Percentiles rank a stretch among this genome's conserved stretches.
Conservation (phyloP, 2,797 vertebrate genomes). For the Alosa sapidissima region DNA sequence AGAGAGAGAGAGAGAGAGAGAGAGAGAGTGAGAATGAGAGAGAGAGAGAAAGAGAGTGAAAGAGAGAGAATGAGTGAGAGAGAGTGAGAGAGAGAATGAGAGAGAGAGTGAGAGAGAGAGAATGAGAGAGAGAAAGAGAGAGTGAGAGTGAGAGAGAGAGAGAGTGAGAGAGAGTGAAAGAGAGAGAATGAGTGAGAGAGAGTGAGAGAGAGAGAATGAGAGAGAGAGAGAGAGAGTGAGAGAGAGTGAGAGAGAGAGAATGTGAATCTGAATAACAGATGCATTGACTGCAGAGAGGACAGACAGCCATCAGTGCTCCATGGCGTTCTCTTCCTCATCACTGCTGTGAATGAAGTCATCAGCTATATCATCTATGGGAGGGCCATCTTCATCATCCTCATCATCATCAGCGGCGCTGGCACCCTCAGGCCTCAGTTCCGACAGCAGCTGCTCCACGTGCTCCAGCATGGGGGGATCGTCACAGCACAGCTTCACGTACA, state of each 20-base stretch:
- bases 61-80: too few relatives aligned
- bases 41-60: too few relatives aligned
- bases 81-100: background rate
- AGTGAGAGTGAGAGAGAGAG: background rate
- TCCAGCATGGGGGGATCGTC: constrained; percentile 2
- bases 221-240: background rate
- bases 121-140: background rate
- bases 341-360: constrained; percentile 16
- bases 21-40: background rate
- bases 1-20: background rate
- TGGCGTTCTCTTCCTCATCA: constrained; percentile 3
- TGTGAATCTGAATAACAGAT: background rate
- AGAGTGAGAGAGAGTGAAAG: background rate
- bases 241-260: background rate
- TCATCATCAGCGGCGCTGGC: background rate
- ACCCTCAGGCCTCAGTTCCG: background rate
- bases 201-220: background rate
- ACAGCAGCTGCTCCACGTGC: constrained; percentile 1
- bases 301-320: background rate
- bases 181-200: background rate
- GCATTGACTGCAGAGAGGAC: background rate
- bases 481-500: background rate
- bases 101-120: background rate
- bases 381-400: background rate
- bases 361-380: background rate